Percentiles rank a stretch among this genome's conserved stretches.
Conservation (phyloP, 2,888 invertebrate genomes). For the Opisthograptis luteolata region DNA sequence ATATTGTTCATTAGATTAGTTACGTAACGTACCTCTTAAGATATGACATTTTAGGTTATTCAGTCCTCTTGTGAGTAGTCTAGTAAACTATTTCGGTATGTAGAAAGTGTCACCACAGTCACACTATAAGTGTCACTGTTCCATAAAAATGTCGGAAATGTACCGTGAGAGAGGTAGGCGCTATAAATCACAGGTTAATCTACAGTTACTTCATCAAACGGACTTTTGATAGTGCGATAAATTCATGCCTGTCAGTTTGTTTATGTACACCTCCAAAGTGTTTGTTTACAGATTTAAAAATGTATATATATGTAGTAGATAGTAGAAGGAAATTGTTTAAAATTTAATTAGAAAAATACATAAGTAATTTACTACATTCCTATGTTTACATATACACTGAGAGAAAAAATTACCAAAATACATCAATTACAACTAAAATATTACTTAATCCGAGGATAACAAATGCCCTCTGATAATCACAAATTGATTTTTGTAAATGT, state of each 20-base stretch:
- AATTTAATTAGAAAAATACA: too few relatives aligned
- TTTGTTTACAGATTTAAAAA: neutral
- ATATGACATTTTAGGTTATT: neutral
- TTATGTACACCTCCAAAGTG: neutral
- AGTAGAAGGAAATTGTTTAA: too few relatives aligned
- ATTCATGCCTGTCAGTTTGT: conserved; percentile 1
- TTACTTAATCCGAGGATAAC: too few relatives aligned
- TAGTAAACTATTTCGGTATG: conserved; percentile 38
- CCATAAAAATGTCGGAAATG: conserved; percentile 28
- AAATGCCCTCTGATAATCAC: too few relatives aligned
- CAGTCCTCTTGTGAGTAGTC: conserved; percentile 6
- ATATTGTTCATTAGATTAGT: too few relatives aligned
- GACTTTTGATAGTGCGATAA: conserved; percentile 15
- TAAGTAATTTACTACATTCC: too few relatives aligned
- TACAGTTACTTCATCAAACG: conserved; percentile 13
- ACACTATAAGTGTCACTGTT: conserved; percentile 8
- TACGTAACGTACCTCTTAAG: too few relatives aligned
- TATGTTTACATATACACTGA: too few relatives aligned
- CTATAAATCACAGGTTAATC: conserved; percentile 11
- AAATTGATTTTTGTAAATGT: too few relatives aligned
- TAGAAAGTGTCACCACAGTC: conserved; percentile 38
- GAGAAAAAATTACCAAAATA: too few relatives aligned
- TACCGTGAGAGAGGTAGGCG: conserved; percentile 35
- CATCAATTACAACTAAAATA: too few relatives aligned
- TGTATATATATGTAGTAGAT: too few relatives aligned